Evolutionary conservation across 2,113 vertebrate genomes (phyloP), one percentile per base, ranked within the genome.

Genomic region (Cygnus atratus): DNA sequence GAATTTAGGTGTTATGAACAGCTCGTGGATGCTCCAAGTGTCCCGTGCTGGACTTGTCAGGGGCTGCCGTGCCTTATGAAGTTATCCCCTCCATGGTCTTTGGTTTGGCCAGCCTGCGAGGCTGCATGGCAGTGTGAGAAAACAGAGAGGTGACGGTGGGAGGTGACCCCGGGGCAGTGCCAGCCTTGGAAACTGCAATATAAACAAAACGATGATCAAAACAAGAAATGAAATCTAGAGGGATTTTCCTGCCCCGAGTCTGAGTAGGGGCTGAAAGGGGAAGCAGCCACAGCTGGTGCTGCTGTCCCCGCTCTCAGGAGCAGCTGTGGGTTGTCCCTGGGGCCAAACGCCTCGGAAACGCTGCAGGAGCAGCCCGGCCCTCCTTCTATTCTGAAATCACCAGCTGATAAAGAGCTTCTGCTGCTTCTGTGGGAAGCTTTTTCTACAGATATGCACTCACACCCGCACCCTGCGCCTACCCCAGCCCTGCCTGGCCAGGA

Each of bases 31-130:
- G 37, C n/a, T 62, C 75, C 67, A 33, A 73, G 37, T 19, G 29
- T 41, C 74, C 28, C 39, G 17, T 68, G 52, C 35, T 0, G 3
- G 20, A 17, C 31, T n/a, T 2, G 1, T 14, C 1, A 0, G 15
- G 41, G 29, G 21, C 13, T 35, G 35, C 58, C 39, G 54, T 17
- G 8, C n/a, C n/a, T 58, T 39, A n/a, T 15, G 50, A 25, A 54
- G 83, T 74, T 29, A 29, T 65, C 22, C 82, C 55, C 4, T 13
- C 70, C 14, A 1, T 15, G 29, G 44, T 52, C 63, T 72, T 71
- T 72, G 44, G 44, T 66, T 37, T 61, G 79, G 43, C 43, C 25
- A 9, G 10, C 59, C 28, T 0, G 0, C 57, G 37, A 54, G 29
- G 37, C 48, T 7, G 0, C 22, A 5, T 3, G 25, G 43, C 54